Evolutionary conservation across 2,888 invertebrate genomes (phyloP).

Genomic region (Gymnosoma rotundatum): DNA sequence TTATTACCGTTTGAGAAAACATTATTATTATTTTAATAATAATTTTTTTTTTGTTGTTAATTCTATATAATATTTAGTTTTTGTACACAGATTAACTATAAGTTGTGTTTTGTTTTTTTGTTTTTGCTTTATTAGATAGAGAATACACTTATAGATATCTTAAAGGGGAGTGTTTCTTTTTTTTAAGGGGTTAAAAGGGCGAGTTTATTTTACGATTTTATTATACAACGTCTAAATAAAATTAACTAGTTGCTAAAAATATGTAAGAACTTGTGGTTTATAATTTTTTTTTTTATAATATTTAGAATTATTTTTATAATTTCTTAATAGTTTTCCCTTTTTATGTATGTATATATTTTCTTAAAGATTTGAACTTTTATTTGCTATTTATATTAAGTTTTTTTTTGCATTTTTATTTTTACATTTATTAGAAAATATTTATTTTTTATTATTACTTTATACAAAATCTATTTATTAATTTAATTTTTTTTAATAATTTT

Average conservation of each 20-base stretch:
- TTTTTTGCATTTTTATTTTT: conserved; percentile 15
- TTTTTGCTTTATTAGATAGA: conserved; percentile 39
- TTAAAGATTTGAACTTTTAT: conserved; percentile 68
- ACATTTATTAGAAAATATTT: conserved; percentile 38
- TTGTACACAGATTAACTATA: conserved; percentile 69
- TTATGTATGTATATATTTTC: conserved; percentile 18
- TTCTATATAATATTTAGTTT: conserved; percentile 45
- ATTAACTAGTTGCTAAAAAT: conserved; percentile 68
- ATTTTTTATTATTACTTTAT: conserved; percentile 41
- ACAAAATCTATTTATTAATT: conserved; percentile 43
- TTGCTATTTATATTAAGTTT: conserved; percentile 52
- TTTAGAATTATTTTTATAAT: conserved; percentile 25
- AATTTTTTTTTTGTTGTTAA: conserved; percentile 22
- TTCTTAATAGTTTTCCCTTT: conserved; percentile 41
- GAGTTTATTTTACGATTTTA: conserved; percentile 36
- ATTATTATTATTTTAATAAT: conserved; percentile 44
- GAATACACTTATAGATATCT: conserved; percentile 52
- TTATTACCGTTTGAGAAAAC: conserved; percentile 11
- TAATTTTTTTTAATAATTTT: conserved; percentile 1
- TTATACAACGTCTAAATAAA: conserved; percentile 69
- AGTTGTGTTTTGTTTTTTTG: conserved; percentile 38
- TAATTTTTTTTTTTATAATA: conserved; percentile 13
- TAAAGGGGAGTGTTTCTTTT: background rate
- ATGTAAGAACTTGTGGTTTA: conserved; percentile 49
- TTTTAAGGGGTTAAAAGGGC: conserved; percentile 16